A percentile compares a stretch with the other conserved stretches of the same genome.
phyloP scores from a whole-genome alignment of 2,888 invertebrate species.

The Oxystoma pomonae region DNA sequence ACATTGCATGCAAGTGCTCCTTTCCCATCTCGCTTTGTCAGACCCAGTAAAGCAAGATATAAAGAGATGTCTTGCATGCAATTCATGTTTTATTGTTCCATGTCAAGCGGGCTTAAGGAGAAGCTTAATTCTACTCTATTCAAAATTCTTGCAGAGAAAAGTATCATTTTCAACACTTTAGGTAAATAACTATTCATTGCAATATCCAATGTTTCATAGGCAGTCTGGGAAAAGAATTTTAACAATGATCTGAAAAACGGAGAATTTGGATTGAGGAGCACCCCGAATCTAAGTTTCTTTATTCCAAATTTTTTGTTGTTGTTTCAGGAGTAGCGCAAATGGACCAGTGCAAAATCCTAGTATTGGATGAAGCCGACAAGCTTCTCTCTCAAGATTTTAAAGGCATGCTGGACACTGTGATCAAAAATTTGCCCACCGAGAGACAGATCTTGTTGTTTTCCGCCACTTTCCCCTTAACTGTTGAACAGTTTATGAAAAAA shows the following conservation, averaged over 20 bases:
- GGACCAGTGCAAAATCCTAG: constrained; percentile 93
- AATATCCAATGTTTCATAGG: background rate
- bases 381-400: constrained; percentile 98
- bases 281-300: background rate
- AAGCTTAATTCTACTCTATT: no score
- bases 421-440: constrained; percentile 86
- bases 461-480: constrained; percentile 97
- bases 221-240: background rate
- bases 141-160: no score
- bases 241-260: background rate
- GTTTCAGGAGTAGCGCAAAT: constrained; percentile 59
- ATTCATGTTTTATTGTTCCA: no score
- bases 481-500: constrained; percentile 98
- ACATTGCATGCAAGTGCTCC: no score
- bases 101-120: no score
- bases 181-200: constrained; percentile 52
- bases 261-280: no score
- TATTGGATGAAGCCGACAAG: constrained; percentile 99
- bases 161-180: no score
- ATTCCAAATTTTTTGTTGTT: background rate
- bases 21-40: no score
- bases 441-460: constrained; percentile 98
- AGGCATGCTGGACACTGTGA: constrained; percentile 93
- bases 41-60: no score
- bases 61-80: no score